A percentile compares a stretch with the other conserved stretches of the same genome.
Conservation (phyloP, 2,113 vertebrate genomes). For the Cyprinus carpio region DNA sequence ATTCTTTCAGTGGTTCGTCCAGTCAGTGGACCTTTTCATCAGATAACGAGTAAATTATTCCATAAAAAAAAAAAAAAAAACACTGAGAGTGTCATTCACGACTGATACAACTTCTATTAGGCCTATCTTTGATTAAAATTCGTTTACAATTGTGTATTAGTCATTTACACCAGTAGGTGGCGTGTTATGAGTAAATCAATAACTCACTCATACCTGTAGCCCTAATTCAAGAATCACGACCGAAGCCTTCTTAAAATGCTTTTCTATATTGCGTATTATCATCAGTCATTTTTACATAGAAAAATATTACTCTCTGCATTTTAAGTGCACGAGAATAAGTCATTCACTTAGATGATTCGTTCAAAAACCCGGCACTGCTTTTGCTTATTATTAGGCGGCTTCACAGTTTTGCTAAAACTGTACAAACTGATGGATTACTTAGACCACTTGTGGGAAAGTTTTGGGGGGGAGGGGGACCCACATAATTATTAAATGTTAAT, state of each 20-base stretch:
- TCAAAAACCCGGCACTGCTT: not conserved
- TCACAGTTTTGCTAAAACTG: not conserved
- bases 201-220: not conserved
- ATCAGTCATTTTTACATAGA: not conserved
- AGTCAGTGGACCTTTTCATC: not conserved
- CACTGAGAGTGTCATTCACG: too few relatives aligned
- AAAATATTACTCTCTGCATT: not conserved
- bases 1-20: not conserved
- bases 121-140: not conserved
- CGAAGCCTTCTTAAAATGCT: too few relatives aligned
- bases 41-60: not conserved
- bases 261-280: not conserved
- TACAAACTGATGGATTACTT: not conserved
- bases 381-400: not conserved
- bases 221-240: too few relatives aligned
- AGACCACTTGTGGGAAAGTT: not conserved
- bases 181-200: not conserved
- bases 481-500: not conserved
- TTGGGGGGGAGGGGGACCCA: not conserved
- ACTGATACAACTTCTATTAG: not conserved
- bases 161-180: not conserved
- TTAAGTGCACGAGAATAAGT: not conserved
- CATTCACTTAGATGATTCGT: not conserved
- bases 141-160: not conserved
- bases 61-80: too few relatives aligned